phyloP scores from a whole-genome alignment of 2,797 vertebrate species.

The Acanthopagrus latus region DNA sequence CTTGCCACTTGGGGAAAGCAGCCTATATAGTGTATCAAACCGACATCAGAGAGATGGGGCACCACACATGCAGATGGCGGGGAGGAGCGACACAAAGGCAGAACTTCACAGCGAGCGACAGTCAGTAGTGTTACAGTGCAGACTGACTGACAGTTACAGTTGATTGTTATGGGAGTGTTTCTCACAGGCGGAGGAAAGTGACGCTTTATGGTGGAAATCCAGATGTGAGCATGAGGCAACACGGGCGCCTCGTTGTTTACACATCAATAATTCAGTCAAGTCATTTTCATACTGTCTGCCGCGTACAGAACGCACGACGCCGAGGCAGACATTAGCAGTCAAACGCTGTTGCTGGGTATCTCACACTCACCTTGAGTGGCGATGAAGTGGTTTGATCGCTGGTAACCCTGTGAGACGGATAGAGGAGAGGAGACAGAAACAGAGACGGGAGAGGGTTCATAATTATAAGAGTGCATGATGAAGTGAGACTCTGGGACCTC shows the following conservation, averaged over 20 bases:
- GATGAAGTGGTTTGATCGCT: slow-evolving; percentile 97
- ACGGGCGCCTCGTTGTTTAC: slow-evolving; percentile 47
- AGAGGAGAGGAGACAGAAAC: slow-evolving; percentile 22
- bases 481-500: slow-evolving; percentile 46
- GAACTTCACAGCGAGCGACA: slow-evolving; percentile 53
- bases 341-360: not conserved
- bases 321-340: slow-evolving; percentile 27
- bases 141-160: slow-evolving; percentile 68
- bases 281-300: slow-evolving; percentile 40
- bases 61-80: slow-evolving; percentile 69
- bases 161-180: slow-evolving; percentile 41
- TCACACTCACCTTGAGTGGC: slow-evolving; percentile 93
- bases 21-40: slow-evolving; percentile 58
- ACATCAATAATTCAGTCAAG: slow-evolving; percentile 68
- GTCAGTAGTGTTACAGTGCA: slow-evolving; percentile 39
- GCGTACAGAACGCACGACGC: slow-evolving; percentile 16
- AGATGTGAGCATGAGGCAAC: slow-evolving; percentile 66
- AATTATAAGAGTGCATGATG: slow-evolving; percentile 50
- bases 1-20: slow-evolving; percentile 48
- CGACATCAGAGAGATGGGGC: slow-evolving; percentile 64
- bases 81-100: slow-evolving; percentile 58
- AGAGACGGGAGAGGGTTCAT: slow-evolving; percentile 45
- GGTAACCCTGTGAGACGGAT: slow-evolving; percentile 88
- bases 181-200: slow-evolving; percentile 27
- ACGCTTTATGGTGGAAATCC: slow-evolving; percentile 50